Evolutionary conservation across 2,113 vertebrate species (phyloP).

Genomic region (Datnioides undecimradiatus): DNA sequence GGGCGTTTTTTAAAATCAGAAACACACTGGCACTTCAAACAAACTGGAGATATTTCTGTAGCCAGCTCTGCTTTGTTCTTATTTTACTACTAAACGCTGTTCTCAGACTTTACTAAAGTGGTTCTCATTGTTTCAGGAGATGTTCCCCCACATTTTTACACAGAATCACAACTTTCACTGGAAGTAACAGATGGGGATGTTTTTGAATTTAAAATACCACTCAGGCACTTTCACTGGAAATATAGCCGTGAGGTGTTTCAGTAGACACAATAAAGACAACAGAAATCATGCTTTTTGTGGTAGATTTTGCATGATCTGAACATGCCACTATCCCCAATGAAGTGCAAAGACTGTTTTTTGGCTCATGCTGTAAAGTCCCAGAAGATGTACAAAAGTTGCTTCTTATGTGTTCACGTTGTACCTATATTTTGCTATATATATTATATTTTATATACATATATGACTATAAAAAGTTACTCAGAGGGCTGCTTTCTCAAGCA

Average conservation of each 20-base stretch:
- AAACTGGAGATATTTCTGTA: constrained; percentile 75
- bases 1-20: constrained; percentile 74
- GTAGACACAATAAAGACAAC: constrained; percentile 1
- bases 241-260: constrained; percentile 9
- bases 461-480: too few relatives aligned
- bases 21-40: constrained; percentile 81
- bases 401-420: neutral
- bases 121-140: neutral
- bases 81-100: constrained; percentile 68
- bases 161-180: constrained; percentile 28
- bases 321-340: neutral
- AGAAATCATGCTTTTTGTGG: neutral
- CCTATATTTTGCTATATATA: neutral
- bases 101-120: constrained; percentile 54
- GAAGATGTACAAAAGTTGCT: neutral
- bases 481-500: too few relatives aligned
- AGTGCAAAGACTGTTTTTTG: neutral
- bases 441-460: too few relatives aligned
- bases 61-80: constrained; percentile 70
- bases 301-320: constrained; percentile 11
- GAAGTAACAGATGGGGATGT: constrained; percentile 35
- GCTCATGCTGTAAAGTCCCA: neutral
- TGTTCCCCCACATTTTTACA: constrained; percentile 29
- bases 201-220: constrained; percentile 35
- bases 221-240: constrained; percentile 3